Evolutionary conservation across 2,888 invertebrate species (phyloP).

Genomic region (Minunthozetes semirufus): DNA sequence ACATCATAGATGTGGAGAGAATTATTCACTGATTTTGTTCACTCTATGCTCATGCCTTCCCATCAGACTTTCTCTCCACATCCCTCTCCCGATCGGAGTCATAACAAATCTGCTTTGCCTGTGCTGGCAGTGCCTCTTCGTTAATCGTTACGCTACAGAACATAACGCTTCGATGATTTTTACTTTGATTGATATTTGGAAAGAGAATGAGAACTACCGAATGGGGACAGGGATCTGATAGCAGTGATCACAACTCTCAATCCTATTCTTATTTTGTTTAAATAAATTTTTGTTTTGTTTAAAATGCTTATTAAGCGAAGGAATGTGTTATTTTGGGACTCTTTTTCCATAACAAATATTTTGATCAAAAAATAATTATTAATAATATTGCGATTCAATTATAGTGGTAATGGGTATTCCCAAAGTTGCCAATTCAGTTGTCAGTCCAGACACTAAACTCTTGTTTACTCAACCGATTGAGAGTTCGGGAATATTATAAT

Average conservation of each 20-base stretch:
- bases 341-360: not conserved
- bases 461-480: slow-evolving; percentile 30
- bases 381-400: slow-evolving; percentile 19
- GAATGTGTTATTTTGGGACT: not conserved
- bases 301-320: not conserved
- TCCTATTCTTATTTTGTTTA: not conserved
- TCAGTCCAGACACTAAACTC: not conserved
- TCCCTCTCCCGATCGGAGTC: not conserved
- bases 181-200: slow-evolving; percentile 15
- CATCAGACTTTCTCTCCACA: not conserved
- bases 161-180: slow-evolving; percentile 14
- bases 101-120: not conserved
- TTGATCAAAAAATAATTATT: not conserved
- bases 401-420: not conserved
- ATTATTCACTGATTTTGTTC: not conserved
- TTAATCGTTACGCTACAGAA: slow-evolving; percentile 32
- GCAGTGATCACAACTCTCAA: slow-evolving; percentile 16
- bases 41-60: slow-evolving; percentile 8
- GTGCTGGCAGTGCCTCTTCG: slow-evolving; percentile 12
- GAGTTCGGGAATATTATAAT: slow-evolving; percentile 6
- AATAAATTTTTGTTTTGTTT: not conserved
- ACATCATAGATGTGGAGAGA: not conserved
- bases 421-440: slow-evolving; percentile 14
- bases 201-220: slow-evolving; percentile 20
- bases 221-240: slow-evolving; percentile 10